Conservation (phyloP, 2,113 vertebrate species). For the Halichoeres trimaculatus region DNA sequence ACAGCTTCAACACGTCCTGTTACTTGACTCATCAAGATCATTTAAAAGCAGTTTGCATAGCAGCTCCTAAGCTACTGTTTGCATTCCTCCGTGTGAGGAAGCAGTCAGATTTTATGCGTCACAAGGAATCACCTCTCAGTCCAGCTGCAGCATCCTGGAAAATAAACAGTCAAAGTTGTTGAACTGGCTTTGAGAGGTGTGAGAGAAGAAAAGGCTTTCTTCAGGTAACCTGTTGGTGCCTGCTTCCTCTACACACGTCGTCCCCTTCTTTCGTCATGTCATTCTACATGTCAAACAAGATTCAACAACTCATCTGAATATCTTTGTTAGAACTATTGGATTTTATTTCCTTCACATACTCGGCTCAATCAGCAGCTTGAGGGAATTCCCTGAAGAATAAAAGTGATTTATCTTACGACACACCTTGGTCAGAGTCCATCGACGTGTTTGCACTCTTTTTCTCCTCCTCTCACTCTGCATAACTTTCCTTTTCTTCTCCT, state of each 20-base stretch:
- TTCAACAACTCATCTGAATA: too few relatives aligned
- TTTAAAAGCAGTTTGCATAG: not conserved
- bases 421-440: conserved; percentile 8
- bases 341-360: too few relatives aligned
- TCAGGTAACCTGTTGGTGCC: conserved; percentile 10
- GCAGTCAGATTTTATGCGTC: not conserved
- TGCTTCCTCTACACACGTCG: not conserved
- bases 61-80: not conserved
- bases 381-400: conserved; percentile 41
- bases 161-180: conserved; percentile 27
- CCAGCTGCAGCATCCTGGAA: conserved; percentile 21
- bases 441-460: not conserved
- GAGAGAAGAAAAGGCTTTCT: not conserved
- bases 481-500: too few relatives aligned
- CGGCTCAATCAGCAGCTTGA: not conserved
- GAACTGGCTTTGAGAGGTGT: conserved; percentile 17
- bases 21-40: not conserved
- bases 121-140: not conserved
- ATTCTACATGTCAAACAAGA: too few relatives aligned
- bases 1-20: not conserved
- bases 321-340: too few relatives aligned
- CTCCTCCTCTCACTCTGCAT: not conserved
- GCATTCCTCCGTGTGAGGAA: conserved; percentile 1
- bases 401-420: conserved; percentile 8
- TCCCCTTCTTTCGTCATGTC: not conserved